Percentiles rank a stretch among this genome's conserved stretches.
Evolutionary conservation across 2,888 invertebrate genomes (phyloP).

Genomic region (Philonicus albiceps): DNA sequence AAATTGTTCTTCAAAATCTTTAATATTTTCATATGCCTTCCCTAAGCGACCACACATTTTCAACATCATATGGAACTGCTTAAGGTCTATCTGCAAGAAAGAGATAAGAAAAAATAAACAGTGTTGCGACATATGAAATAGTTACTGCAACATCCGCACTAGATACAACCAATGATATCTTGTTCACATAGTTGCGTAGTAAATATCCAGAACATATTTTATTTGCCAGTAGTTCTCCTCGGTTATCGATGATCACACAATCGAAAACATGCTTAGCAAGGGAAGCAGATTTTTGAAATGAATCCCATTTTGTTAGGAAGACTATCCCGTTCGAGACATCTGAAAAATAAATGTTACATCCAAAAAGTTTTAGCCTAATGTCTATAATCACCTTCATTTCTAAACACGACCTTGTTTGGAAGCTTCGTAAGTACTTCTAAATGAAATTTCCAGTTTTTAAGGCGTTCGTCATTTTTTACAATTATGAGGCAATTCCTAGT

Average conservation of each 20-base stretch:
- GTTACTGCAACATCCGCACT: constrained; percentile 60
- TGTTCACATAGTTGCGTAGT: constrained; percentile 58
- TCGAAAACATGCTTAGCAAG: constrained; percentile 58
- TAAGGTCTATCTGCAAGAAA: constrained; percentile 56
- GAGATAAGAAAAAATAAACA: not conserved
- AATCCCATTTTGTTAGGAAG: constrained; percentile 59
- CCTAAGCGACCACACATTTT: constrained; percentile 59
- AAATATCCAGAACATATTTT: constrained; percentile 59
- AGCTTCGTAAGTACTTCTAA: constrained; percentile 56
- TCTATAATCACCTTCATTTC: constrained; percentile 52
- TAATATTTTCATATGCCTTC: constrained; percentile 53
- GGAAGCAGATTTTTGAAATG: constrained; percentile 56
- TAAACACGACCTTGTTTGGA: constrained; percentile 54
- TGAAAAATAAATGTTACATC: constrained; percentile 45
- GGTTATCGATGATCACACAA: constrained; percentile 58
- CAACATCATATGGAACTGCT: constrained; percentile 57
- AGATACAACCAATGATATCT: constrained; percentile 58
- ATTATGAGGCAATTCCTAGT: constrained; percentile 57
- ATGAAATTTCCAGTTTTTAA: constrained; percentile 59
- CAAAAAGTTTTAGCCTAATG: not conserved
- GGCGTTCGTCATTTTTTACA: constrained; percentile 57
- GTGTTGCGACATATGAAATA: not conserved
- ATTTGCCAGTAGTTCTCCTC: constrained; percentile 58
- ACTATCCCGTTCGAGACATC: constrained; percentile 57
- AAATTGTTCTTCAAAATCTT: constrained; percentile 57